These are phyloP conservation scores for Actenoides hombroni DNA, from an alignment of 2,113 vertebrate genomes.

Conservation along the genomic window DNA sequence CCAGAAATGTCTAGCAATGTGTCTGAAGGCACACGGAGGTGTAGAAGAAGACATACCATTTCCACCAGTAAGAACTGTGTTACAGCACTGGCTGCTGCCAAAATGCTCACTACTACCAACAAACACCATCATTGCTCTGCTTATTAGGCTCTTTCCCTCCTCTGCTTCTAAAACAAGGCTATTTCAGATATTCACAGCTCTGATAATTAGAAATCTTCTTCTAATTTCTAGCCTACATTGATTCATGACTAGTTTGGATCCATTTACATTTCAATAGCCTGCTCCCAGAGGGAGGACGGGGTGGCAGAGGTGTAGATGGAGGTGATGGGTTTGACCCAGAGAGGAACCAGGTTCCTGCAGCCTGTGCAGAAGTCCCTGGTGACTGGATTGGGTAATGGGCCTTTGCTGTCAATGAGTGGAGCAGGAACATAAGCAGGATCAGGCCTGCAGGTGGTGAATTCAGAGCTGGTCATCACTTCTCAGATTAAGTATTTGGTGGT, in stretches of 20 bases:
- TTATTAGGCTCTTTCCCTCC: background rate
- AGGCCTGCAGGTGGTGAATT: background rate
- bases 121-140: background rate
- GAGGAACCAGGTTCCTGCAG: background rate
- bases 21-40: rapidly evolving
- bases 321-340: constrained; percentile 16
- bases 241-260: constrained; percentile 38
- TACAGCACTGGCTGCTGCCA: background rate
- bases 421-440: background rate
- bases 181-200: background rate
- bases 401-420: background rate
- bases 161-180: background rate
- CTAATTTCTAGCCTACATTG: constrained; percentile 45
- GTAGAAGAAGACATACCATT: rapidly evolving
- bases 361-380: background rate
- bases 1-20: background rate
- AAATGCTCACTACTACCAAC: background rate
- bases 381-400: background rate
- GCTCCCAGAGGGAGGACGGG: background rate
- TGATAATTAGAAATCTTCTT: constrained; percentile 38
- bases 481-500: background rate
- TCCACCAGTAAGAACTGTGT: background rate
- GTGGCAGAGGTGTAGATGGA: background rate
- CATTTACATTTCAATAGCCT: constrained; percentile 48
- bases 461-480: background rate